Base-by-base conservation (phyloP, 2,888 invertebrate species). In the Eupithecia abbreviata region DNA sequence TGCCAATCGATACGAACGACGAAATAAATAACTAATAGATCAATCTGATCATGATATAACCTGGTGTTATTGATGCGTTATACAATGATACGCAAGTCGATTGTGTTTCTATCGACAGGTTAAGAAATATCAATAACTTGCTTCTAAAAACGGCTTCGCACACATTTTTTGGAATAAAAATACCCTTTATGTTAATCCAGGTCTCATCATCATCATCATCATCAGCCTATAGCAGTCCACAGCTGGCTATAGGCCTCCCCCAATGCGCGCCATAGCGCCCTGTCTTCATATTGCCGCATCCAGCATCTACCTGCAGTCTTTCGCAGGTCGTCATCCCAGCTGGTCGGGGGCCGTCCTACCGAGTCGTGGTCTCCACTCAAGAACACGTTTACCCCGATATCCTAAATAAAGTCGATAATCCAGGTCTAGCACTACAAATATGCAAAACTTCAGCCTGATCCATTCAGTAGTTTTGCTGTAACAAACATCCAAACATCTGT, bases 41-140 rank as follows among this genome's bases (percentile, higher is more conserved):
- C 76, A 68, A 74, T 72, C 70, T 67, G 55, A 74, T 72, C 72
- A 71, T 79, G 78, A 75, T 78, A 77, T 80, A 78, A 77, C 71
- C 18, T 72, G 58, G 73, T 73, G 72, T 74, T 77, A 73, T 68
- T 67, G 41, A 69, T 66, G 58, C 65, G 7, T 80, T 77, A 76
- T 78, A 72, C 75, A 77, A 76, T 77, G 68, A 51, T 72, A 69
- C 5, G 18, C 47, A 15, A 69, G 69, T n/a, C 30, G 47, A 70
- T 70, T 18, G 69, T 69, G 47, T 71, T 30, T 15, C n/a, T 12
- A 68, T 43, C 2, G n/a, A 43, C 9, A 45, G 30, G 45, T 55
- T 42, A 55, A 15, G 18, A 43, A 47, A 47, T 47, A 47, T 30
- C 18, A 15, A n/a, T 3, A 55, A n/a, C n/a, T 18, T 13, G 13